These are phyloP conservation scores for Thereva unica DNA, from an alignment of 2,888 invertebrate genomes.

Conservation along the genomic window DNA sequence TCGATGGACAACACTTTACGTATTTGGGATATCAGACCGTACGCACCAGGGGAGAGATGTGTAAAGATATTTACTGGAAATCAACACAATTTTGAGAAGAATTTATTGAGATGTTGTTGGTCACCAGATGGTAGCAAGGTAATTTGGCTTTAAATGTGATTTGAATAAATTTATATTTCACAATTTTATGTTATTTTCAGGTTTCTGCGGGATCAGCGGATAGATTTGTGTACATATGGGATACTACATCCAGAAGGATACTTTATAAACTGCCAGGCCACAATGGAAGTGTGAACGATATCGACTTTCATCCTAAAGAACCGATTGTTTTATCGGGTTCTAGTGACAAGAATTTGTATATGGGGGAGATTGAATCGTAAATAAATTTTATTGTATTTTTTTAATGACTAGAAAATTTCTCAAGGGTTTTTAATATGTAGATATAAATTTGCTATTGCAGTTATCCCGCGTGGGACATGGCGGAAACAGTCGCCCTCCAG, in stretches of 20 bases:
- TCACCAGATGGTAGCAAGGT: constrained; percentile 90
- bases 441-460: too few relatives aligned
- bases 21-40: constrained; percentile 97
- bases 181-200: constrained; percentile 55
- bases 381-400: constrained; percentile 8
- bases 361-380: constrained; percentile 86
- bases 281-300: constrained; percentile 95
- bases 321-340: constrained; percentile 91
- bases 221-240: constrained; percentile 96
- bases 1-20: constrained; percentile 95
- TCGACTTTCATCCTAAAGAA: constrained; percentile 93
- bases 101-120: constrained; percentile 92
- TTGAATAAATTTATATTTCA: not conserved
- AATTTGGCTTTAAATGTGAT: constrained; percentile 6
- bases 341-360: constrained; percentile 92
- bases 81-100: constrained; percentile 97
- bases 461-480: too few relatives aligned
- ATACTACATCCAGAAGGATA: constrained; percentile 83
- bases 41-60: constrained; percentile 90
- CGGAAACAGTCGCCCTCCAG: too few relatives aligned
- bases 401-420: not conserved
- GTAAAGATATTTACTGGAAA: constrained; percentile 91
- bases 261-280: constrained; percentile 97
- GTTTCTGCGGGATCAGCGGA: constrained; percentile 86
- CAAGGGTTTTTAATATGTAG: too few relatives aligned